Evolutionary conservation across 2,888 invertebrate genomes (phyloP).

Genomic region (Heliconius charithonia): DNA sequence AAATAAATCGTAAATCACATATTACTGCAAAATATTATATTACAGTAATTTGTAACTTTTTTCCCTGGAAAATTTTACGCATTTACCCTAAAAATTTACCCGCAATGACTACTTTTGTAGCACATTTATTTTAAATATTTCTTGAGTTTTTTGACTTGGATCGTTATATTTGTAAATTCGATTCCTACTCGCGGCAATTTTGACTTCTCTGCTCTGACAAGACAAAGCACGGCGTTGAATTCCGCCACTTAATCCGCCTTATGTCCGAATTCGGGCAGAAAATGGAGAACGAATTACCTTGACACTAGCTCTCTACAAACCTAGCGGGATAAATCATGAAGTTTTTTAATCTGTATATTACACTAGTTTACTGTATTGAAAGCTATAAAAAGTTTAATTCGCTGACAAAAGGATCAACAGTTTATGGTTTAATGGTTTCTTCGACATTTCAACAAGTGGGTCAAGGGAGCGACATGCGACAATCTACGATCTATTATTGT

Average conservation of each 20-base stretch:
- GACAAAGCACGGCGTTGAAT: neutral
- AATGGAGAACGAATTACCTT: neutral
- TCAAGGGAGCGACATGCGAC: constrained; percentile 39
- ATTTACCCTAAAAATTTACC: neutral
- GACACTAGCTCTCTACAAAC: neutral
- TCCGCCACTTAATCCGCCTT: neutral
- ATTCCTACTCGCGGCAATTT: neutral
- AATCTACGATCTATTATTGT: constrained; percentile 23
- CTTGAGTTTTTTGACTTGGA: neutral
- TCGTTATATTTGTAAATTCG: neutral
- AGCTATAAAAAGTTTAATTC: neutral
- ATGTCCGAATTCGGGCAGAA: neutral
- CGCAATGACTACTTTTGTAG: neutral
- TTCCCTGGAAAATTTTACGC: neutral
- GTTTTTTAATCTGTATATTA: neutral
- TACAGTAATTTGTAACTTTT: too few relatives aligned
- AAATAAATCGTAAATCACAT: too few relatives aligned
- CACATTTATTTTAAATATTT: neutral
- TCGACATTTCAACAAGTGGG: constrained; percentile 38
- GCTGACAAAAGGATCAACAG: constrained; percentile 18
- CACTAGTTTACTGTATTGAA: neutral
- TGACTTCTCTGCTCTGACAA: neutral
- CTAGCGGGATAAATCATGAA: too few relatives aligned
- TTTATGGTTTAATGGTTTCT: constrained; percentile 34
- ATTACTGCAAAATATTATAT: too few relatives aligned